These are phyloP conservation scores for Melieria omissa DNA, from an alignment of 2,888 invertebrate genomes.

Conservation along the genomic window DNA sequence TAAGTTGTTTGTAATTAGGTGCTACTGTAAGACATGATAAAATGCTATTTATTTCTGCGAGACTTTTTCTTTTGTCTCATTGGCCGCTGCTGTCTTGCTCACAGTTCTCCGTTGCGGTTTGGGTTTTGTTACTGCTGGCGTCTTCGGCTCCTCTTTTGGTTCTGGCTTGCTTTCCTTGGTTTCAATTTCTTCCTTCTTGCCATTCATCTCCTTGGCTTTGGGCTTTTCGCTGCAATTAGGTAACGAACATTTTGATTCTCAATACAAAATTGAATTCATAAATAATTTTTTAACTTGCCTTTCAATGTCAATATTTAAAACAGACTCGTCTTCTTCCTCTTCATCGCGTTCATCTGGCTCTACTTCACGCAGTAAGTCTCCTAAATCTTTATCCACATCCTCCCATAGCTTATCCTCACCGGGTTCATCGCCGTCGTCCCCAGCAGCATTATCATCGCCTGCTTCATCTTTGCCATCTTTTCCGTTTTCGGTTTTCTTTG, in stretches of 20 bases:
- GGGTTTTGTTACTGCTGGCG: constrained; percentile 36
- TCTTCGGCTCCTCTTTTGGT: constrained; percentile 17
- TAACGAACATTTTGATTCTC: neutral
- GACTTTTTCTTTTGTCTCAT: constrained; percentile 40
- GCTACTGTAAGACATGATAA: no score
- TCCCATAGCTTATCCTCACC: constrained; percentile 82
- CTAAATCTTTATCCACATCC: constrained; percentile 84
- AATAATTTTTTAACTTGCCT: constrained; percentile 63
- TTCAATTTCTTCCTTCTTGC: constrained; percentile 47
- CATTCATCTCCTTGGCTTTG: constrained; percentile 60
- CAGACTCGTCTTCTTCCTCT: constrained; percentile 76
- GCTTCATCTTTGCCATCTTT: constrained; percentile 57
- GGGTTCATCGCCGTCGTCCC: constrained; percentile 66
- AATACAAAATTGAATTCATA: neutral
- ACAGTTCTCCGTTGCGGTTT: constrained; percentile 38
- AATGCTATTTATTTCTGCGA: constrained; percentile 2
- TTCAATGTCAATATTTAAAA: constrained; percentile 67
- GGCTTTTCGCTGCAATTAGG: constrained; percentile 69
- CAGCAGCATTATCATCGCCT: constrained; percentile 62
- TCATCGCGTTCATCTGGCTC: constrained; percentile 74
- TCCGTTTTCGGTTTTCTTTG: constrained; percentile 44
- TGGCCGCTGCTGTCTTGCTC: constrained; percentile 23
- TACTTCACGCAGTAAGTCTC: constrained; percentile 78
- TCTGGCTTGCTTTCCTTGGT: constrained; percentile 1
- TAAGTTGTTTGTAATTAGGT: no score